Evolutionary conservation across 2,797 vertebrate species (phyloP), one percentile per base, ranked within the genome.

Genomic region (Kryptopterus vitreolus): DNA sequence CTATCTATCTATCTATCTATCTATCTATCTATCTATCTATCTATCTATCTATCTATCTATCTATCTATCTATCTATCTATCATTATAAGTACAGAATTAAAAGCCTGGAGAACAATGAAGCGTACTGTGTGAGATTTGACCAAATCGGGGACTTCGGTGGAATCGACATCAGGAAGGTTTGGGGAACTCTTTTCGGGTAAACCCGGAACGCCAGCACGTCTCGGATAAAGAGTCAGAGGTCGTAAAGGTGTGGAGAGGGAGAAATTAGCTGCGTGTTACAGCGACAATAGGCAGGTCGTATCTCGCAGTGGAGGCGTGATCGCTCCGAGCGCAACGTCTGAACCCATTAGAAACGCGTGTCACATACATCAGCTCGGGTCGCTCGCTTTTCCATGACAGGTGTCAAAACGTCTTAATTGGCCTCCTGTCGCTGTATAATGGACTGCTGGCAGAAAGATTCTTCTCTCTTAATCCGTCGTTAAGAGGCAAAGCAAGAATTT

Each of bases 321-420:
- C 29, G 35, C 71, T 80, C 50, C 38, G 52, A 75, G 62, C 38
- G 7, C 15, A 66, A 81, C 57, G 72, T 75, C 79, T 29, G 43
- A 81, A 66, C 62, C 79, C 72, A 76, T 76, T 81, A 75, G 63
- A 59, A 59, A 59, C 35, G 6, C 35, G 8, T 80, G 66, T 72
- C 78, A 77, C 33, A 71, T 38, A 66, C 75, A 83, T 80, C 74
- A 35, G 57, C 43, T 29, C 70, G 72, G 77, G 77, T 82, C 76
- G 79, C 75, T 85, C 79, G 71, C 57, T 58, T 78, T 63, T 61
- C 38, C 62, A 57, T 58, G 69, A 82, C 71, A 61, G 70, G 79
- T 85, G 83, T 76, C 84, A 81, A 38, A 81, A 84, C 69, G 65
- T 63, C 58, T 50, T 82, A 73, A 72, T 77, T 69, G 73, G 63